A percentile compares a stretch with the other conserved stretches of the same genome.
Conservation (phyloP, 2,113 vertebrate genomes). For the Lanius collurio region DNA sequence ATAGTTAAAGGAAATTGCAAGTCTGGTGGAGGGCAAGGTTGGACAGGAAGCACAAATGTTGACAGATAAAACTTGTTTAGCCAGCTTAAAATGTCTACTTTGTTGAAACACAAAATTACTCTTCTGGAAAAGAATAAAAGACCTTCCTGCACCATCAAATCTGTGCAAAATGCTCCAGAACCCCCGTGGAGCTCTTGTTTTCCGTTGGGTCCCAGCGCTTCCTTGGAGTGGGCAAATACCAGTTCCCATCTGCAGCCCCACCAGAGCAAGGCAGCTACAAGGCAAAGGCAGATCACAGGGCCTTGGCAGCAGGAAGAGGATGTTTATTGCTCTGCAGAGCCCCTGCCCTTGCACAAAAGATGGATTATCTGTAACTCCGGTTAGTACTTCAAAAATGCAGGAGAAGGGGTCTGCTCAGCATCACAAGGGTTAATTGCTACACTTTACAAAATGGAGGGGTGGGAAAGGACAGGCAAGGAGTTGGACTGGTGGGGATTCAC, state of each 20-base stretch:
- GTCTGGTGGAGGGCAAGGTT: background rate
- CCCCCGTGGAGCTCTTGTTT: rapidly evolving
- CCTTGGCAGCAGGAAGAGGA: background rate
- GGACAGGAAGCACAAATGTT: background rate
- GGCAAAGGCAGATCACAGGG: background rate
- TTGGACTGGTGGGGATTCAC: background rate
- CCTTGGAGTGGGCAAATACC: background rate
- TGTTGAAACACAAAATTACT: background rate
- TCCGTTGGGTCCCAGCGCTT: rapidly evolving
- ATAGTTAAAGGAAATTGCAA: background rate
- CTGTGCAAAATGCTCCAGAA: background rate
- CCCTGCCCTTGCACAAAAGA: background rate
- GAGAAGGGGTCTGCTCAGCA: background rate
- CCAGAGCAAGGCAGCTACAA: background rate
- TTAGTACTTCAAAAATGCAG: background rate
- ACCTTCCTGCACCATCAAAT: background rate
- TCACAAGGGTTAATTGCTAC: background rate
- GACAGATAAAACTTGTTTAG: background rate
- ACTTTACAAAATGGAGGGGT: background rate
- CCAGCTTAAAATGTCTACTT: background rate
- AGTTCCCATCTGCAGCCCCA: background rate
- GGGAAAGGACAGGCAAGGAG: background rate
- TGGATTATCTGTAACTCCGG: background rate
- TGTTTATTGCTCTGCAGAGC: background rate
- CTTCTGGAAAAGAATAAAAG: background rate